Conservation (phyloP, 1,140 invertebrate genomes). For the Drosophila serrata region DNA sequence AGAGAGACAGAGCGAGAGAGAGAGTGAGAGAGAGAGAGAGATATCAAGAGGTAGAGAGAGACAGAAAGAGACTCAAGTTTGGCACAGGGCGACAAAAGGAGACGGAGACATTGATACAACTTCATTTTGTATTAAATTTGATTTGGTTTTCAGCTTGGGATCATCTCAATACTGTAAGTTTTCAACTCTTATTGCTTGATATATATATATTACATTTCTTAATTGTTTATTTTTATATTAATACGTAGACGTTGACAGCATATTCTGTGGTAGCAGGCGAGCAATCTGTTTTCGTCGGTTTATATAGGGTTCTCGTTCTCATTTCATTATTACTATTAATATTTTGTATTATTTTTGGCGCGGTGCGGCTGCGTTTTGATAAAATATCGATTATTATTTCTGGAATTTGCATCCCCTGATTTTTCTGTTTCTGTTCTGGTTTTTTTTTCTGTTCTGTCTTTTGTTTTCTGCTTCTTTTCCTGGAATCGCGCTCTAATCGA, state of each 20-base stretch:
- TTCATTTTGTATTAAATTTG: slow-evolving; percentile 78
- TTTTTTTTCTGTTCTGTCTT: slow-evolving; percentile 6
- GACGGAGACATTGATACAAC: slow-evolving; percentile 45
- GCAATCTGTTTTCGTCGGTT: slow-evolving; percentile 66
- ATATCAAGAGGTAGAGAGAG: slow-evolving; percentile 11
- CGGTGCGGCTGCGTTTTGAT: slow-evolving; percentile 61
- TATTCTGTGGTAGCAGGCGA: slow-evolving; percentile 68
- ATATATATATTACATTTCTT: slow-evolving; percentile 15
- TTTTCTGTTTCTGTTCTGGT: slow-evolving; percentile 39
- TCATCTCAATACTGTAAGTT: slow-evolving; percentile 16
- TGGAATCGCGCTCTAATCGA: slow-evolving; percentile 33
- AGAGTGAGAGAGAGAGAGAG: slow-evolving; percentile 16
- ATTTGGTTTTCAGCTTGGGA: slow-evolving; percentile 51
- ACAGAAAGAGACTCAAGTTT: slow-evolving; percentile 32
- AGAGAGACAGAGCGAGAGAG: slow-evolving; percentile 28
- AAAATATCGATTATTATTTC: slow-evolving; percentile 82
- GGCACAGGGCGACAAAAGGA: slow-evolving; percentile 12
- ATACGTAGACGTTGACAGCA: slow-evolving; percentile 63
- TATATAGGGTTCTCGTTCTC: slow-evolving; percentile 42
- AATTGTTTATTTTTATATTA: slow-evolving; percentile 5
- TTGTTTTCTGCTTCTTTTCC: slow-evolving; percentile 26
- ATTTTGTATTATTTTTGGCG: slow-evolving; percentile 15
- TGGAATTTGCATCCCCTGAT: slow-evolving; percentile 74
- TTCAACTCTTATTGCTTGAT: slow-evolving; percentile 5
- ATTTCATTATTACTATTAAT: not conserved